Base-by-base conservation (phyloP, 37 sponge, comb jelly and placozoan genomes). In the Haliclona indistincta region DNA sequence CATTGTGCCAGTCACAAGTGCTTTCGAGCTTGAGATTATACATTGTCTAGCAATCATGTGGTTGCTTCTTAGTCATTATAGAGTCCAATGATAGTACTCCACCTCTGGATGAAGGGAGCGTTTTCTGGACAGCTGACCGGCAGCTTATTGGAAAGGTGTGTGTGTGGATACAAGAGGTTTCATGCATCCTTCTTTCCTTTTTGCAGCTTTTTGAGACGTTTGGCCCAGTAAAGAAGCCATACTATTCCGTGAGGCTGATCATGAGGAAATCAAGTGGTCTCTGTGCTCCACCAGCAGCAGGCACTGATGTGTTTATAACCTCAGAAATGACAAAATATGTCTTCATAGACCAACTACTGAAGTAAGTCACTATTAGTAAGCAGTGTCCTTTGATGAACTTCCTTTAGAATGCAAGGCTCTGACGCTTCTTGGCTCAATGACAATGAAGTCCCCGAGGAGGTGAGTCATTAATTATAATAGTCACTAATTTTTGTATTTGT, bases 341-440 rank as follows among this genome's bases (percentile, higher is more conserved):
- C 38, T 90, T 90, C 41, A 56, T 76, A 0, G 44, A 68, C 3
- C 30, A 80, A 42, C 80, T 85, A 0, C 52, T 54, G 82, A 63
- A 73, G 86, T 86, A 39, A 55, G 75, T 74, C 6, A 2, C 23
- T 47, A 15, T 47, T 10, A 17, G 51, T 15, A 47, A 17, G 51
- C 15, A 47, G 15, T 47, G 15, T 47, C 51, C n/a, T 47, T 15
- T 47, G 10, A 10, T 17, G 10, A 10, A 17, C 51, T 47, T 17
- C 15, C 51, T 47, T 15, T 17, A 82, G 83, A 43, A 62, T 67
- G 63, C 75, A 65, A 28, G 91, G 91, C 1, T 91, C 83, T 39
- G 91, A 91, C 63, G 91, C 91, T 1, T 91, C 91, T 8, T 91
- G 91, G 91, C 49, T 54, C 36, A 62, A 86, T 38, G 91, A 91